Evolutionary conservation across 2,888 invertebrate species (phyloP), one percentile per base, ranked within the genome.

Genomic region (Mythimna lalbum): DNA sequence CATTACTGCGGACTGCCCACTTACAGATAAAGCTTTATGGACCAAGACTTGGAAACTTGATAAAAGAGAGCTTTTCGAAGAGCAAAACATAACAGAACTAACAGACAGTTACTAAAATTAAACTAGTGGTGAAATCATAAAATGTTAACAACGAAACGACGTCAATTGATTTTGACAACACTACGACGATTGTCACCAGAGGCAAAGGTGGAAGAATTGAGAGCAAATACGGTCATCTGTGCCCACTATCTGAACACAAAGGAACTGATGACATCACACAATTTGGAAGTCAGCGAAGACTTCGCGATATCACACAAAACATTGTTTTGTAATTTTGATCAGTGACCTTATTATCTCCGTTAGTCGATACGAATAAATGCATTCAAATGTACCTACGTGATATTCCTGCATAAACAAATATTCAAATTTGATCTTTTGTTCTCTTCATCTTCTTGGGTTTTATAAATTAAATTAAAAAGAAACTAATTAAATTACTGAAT

Each of bases 191-290:
- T 81, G 76, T 63, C 60, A 69, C 57, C 70, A 89, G 86, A 87
- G 86, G 82, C 85, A 72, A 73, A 78, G 71, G 68, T 75, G 87
- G 85, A 87, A 87, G 89, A 87, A 91, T 89, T 88, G 86, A 85
- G 86, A 90, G 81, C 83, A 87, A 88, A 90, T 85, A 88, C 86
- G 87, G 87, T 87, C 89, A 90, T 89, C 87, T 89, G 86, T 89
- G 88, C 83, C 87, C 88, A 85, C 84, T 80, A 88, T 89, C 81
- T 83, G 75, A 70, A 89, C 83, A 94, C 93, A 94, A 94, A 93
- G 90, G 89, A 93, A 93, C 87, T 87, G 93, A 92, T 93, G 93
- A 93, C 88, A 90, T 87, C 86, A 89, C 84, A 84, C 36, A 85
- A 89, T 90, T 89, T 88, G 70, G 83, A 86, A 90, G 86, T 85